Evolutionary conservation across 2,797 vertebrate species (phyloP).

Genomic region (Scomberomorus guttatus): DNA sequence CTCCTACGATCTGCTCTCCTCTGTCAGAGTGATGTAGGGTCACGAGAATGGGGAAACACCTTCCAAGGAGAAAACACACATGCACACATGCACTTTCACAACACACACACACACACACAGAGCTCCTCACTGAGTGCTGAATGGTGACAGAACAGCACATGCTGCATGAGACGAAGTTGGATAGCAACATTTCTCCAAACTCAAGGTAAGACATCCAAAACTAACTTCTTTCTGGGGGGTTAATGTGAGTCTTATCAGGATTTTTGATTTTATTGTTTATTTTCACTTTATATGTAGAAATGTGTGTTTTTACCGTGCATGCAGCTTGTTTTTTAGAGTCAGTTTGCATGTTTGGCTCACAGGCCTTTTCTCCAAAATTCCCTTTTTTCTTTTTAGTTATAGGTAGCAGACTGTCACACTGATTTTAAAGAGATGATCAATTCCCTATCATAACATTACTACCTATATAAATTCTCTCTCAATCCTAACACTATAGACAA

Average conservation of each 20-base stretch:
- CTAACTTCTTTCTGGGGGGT: not conserved
- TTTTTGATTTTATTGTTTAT: not conserved
- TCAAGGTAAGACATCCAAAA: constrained; percentile 68
- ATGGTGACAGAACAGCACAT: constrained; percentile 51
- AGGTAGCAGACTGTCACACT: constrained; percentile 7
- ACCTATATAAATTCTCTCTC: not conserved
- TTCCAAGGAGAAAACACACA: constrained; percentile 81
- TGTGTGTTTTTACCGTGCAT: not conserved
- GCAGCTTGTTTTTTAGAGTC: not conserved
- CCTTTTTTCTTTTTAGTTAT: constrained; percentile 1
- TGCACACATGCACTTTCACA: constrained; percentile 57
- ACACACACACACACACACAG: constrained; percentile 35
- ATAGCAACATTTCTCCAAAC: constrained; percentile 53
- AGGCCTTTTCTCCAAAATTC: not conserved
- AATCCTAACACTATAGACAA: constrained; percentile 12
- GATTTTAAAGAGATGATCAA: constrained; percentile 26
- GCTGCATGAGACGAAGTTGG: constrained; percentile 48
- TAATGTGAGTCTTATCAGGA: not conserved
- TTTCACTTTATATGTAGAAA: not conserved
- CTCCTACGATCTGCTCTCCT: constrained; percentile 65
- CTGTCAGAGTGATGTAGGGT: constrained; percentile 82
- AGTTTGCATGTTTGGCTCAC: not conserved
- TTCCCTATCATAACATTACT: constrained; percentile 5
- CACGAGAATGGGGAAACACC: constrained; percentile 86
- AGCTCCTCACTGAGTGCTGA: constrained; percentile 44